phyloP scores from a whole-genome alignment of 2,797 vertebrate genomes.

The Sebastes iracundus region DNA sequence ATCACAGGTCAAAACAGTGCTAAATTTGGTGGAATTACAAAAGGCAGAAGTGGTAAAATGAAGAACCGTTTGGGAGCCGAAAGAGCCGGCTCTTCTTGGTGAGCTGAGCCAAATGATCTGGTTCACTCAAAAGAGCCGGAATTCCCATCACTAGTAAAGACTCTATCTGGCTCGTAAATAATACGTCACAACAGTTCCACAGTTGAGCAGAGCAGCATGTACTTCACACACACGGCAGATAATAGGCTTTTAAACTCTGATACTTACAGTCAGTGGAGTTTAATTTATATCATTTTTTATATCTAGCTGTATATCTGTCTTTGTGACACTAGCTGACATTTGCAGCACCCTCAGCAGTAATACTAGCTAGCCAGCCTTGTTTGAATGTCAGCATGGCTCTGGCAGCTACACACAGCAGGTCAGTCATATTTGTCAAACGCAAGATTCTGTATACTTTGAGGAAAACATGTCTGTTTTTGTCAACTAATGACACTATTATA shows the following conservation, averaged over 20 bases:
- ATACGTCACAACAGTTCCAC: conserved; percentile 28
- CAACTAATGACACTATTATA: background rate
- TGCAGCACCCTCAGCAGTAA: background rate
- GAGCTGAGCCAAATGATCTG: no score
- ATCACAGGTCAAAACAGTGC: no score
- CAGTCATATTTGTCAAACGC: conserved; percentile 17
- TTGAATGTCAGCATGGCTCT: conserved; percentile 36
- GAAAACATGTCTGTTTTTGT: conserved; percentile 32
- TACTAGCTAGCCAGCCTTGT: background rate
- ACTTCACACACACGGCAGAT: background rate
- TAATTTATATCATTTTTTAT: accelerated
- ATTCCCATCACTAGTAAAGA: no score
- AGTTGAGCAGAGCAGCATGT: background rate
- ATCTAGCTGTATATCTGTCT: background rate
- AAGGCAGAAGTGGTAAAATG: no score
- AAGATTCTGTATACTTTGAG: background rate
- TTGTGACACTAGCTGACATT: background rate
- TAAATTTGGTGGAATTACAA: no score
- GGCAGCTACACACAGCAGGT: conserved; percentile 5
- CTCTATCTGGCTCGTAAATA: background rate
- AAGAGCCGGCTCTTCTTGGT: no score
- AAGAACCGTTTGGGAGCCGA: no score
- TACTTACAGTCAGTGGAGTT: background rate
- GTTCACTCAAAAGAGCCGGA: no score
- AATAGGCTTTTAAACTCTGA: no score